These are phyloP conservation scores for Tetramorium parvispinum DNA, from an alignment of 1,140 invertebrate species.

Conservation along the genomic window DNA sequence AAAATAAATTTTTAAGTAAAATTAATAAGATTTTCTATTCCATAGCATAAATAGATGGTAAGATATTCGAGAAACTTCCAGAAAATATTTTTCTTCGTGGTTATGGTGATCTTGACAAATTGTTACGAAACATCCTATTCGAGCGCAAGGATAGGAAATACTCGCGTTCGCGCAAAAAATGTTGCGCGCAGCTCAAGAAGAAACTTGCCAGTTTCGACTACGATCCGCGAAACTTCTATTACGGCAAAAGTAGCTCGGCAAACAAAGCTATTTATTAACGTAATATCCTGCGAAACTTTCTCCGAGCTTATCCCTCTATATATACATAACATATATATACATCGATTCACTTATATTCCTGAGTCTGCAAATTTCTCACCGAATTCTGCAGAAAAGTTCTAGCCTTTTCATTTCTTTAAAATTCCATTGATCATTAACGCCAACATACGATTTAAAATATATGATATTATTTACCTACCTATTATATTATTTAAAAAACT, in stretches of 20 bases:
- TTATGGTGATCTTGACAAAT: conserved; percentile 73
- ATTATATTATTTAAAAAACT: not conserved
- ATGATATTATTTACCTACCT: not conserved
- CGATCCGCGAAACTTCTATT: conserved; percentile 68
- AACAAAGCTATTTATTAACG: conserved; percentile 82
- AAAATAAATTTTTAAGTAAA: conserved; percentile 3
- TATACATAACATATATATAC: conserved; percentile 28
- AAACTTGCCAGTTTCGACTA: conserved; percentile 65
- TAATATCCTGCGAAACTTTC: conserved; percentile 72
- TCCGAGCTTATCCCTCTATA: conserved; percentile 20
- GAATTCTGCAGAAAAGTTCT: not conserved
- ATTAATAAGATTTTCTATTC: not conserved
- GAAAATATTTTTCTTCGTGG: conserved; percentile 8
- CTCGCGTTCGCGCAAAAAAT: conserved; percentile 65
- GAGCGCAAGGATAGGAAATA: not conserved
- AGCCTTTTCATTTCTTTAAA: not conserved
- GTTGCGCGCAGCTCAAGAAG: conserved; percentile 51
- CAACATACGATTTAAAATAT: not conserved
- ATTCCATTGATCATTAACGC: not conserved
- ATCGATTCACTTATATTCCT: conserved; percentile 35
- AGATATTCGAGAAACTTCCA: conserved; percentile 6
- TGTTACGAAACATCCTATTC: conserved; percentile 63
- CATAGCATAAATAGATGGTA: not conserved
- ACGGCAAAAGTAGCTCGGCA: conserved; percentile 76
- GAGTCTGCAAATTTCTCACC: not conserved